A percentile compares a stretch with the other conserved stretches of the same genome.
Conservation (phyloP, 2,113 vertebrate genomes). For the Bujurquina vittata region DNA sequence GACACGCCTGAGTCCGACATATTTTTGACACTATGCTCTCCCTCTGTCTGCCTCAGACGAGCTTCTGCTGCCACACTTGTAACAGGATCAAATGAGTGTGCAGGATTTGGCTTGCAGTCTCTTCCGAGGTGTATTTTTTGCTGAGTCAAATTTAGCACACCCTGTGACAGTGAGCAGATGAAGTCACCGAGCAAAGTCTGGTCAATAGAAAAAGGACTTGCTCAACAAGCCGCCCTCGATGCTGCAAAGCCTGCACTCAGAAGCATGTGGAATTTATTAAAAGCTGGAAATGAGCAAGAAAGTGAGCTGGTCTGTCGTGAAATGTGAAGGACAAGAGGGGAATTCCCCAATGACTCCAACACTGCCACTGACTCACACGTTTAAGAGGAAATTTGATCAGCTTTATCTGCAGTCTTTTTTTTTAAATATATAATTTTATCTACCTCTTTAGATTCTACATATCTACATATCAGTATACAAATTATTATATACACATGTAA, state of each 20-base stretch:
- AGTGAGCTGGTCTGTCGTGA: conserved; percentile 11
- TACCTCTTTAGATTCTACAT: neutral
- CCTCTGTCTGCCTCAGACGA: conserved; percentile 12
- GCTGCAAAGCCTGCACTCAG: conserved; percentile 12
- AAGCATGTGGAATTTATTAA: conserved; percentile 55
- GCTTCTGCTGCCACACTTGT: neutral
- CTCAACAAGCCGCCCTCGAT: conserved; percentile 33
- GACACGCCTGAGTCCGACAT: conserved; percentile 35
- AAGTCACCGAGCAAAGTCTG: conserved; percentile 65
- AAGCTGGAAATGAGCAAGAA: conserved; percentile 21
- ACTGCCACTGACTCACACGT: conserved; percentile 32
- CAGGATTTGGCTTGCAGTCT: conserved; percentile 18
- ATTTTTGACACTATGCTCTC: conserved; percentile 35
- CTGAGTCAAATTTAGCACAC: conserved; percentile 55
- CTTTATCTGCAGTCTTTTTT: neutral
- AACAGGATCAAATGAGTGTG: conserved; percentile 41
- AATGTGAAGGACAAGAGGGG: conserved; percentile 21
- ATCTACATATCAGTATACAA: neutral
- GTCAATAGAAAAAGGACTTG: conserved; percentile 26
- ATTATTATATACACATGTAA: no score
- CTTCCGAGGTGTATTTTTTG: conserved; percentile 33
- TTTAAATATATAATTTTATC: neutral
- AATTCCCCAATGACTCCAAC: conserved; percentile 34
- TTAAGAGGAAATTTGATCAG: conserved; percentile 10
- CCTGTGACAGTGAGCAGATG: conserved; percentile 23